Conservation (phyloP, 2,888 invertebrate genomes). For the Sminthurides aquaticus region DNA sequence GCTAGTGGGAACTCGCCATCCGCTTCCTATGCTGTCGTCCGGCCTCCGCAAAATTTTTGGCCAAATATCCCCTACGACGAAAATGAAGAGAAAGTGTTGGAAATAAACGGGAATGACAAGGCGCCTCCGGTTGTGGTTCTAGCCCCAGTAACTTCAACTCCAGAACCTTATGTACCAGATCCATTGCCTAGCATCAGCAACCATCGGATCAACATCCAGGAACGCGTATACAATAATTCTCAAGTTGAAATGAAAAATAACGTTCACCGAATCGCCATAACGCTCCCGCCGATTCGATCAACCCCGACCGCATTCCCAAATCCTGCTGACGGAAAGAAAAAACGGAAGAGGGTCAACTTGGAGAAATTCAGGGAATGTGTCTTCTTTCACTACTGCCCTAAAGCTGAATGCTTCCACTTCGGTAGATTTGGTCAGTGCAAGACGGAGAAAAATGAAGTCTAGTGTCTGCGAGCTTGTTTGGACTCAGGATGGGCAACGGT, state of each 20-base stretch:
- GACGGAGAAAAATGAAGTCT: neutral
- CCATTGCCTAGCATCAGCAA: neutral
- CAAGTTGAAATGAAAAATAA: neutral
- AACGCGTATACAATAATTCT: neutral
- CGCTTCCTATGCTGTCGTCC: neutral
- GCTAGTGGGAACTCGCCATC: neutral
- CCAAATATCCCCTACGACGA: neutral
- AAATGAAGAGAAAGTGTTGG: neutral
- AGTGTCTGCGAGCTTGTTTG: too few species aligned
- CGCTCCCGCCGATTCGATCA: neutral
- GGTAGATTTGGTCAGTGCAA: conserved; percentile 15
- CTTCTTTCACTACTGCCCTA: conserved; percentile 15
- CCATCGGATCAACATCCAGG: neutral
- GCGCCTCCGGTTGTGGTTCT: neutral
- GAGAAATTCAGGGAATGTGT: conserved; percentile 20
- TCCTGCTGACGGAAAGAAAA: neutral
- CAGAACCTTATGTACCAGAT: neutral
- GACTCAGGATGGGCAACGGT: too few species aligned
- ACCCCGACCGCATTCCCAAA: neutral
- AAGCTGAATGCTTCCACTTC: conserved; percentile 18
- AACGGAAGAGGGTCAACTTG: conserved; percentile 12
- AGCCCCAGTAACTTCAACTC: neutral
- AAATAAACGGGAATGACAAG: neutral
- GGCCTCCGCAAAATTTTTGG: conserved; percentile 1
- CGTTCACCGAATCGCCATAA: neutral